These are phyloP conservation scores for human (Homo sapiens) DNA, from an alignment of 2,113 vertebrate genomes.

Conservation along the genomic window GRCh38 chr6:118301001-118301500, in stretches of 20 bases:
- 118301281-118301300: not conserved
- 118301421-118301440: not conserved
- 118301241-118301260: not conserved
- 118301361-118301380: not conserved
- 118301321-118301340: not conserved
- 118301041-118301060: not conserved
- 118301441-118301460: not conserved
- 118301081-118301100: not conserved
- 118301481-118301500: not conserved
- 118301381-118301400: not conserved
- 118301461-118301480: not conserved
- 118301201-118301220: not conserved
- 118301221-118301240: not conserved
- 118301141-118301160: not conserved
- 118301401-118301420: not conserved
- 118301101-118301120: not conserved
- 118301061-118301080: not conserved
- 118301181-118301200: not conserved
- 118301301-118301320: not conserved
- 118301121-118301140: not conserved
- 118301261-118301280: not conserved
- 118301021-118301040: not conserved
- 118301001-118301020: not conserved
- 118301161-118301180: not conserved
- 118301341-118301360: not conserved